Evolutionary conservation across 2,113 vertebrate genomes (phyloP).

Genomic region (Vicugna pacos): DNA sequence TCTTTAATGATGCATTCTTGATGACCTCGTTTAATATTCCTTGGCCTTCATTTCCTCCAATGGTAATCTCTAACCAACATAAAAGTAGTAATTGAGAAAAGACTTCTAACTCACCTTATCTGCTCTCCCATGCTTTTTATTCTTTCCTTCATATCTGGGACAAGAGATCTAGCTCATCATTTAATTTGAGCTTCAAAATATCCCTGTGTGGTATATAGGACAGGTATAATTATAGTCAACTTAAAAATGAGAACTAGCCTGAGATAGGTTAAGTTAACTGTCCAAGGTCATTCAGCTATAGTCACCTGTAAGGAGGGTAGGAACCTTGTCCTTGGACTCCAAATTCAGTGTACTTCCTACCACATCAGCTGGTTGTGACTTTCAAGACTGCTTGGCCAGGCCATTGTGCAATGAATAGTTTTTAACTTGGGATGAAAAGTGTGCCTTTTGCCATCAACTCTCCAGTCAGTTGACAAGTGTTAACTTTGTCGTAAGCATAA

Average conservation of each 20-base stretch:
- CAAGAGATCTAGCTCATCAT: slow-evolving; percentile 54
- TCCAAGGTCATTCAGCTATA: neutral
- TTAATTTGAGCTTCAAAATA: slow-evolving; percentile 59
- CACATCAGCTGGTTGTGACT: neutral
- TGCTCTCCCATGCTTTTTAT: neutral
- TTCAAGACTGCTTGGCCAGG: neutral
- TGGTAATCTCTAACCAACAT: neutral
- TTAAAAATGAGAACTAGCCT: slow-evolving; percentile 44
- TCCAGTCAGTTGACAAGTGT: neutral
- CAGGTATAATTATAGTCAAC: slow-evolving; percentile 53
- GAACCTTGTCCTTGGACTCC: neutral
- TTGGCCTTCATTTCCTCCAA: neutral
- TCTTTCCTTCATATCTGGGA: slow-evolving; percentile 46
- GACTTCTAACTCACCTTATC: neutral
- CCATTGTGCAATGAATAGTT: neutral
- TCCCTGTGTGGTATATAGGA: slow-evolving; percentile 27
- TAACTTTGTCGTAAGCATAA: neutral
- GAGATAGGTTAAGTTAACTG: neutral
- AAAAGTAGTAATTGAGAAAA: neutral
- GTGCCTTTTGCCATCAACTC: neutral
- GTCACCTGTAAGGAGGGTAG: neutral
- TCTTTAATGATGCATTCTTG: neutral
- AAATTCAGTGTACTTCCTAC: neutral
- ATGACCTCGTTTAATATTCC: neutral
- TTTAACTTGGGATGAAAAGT: neutral